Conservation (phyloP, 2,113 vertebrate genomes). For the Smithornis capensis region DNA sequence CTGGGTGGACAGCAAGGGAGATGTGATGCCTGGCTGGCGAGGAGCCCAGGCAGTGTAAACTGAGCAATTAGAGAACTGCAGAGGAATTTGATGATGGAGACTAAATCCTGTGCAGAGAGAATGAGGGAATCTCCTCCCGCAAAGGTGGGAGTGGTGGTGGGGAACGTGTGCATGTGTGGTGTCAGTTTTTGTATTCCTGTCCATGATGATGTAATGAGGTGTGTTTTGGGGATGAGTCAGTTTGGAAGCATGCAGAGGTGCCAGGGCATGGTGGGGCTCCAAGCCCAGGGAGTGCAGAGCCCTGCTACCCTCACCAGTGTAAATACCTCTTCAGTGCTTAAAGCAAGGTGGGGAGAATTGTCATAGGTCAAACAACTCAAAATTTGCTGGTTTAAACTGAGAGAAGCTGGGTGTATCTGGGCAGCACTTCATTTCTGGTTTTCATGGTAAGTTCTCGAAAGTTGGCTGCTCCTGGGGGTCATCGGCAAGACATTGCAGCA, state of each 20-base stretch:
- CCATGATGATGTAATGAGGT: background rate
- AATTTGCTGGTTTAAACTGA: background rate
- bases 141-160: background rate
- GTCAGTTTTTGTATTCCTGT: background rate
- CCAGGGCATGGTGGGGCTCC: background rate
- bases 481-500: background rate
- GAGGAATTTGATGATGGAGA: slow-evolving; percentile 5
- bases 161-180: background rate
- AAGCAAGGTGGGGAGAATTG: background rate
- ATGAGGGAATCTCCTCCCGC: slow-evolving; percentile 41
- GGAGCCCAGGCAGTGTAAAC: slow-evolving; percentile 26
- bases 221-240: background rate
- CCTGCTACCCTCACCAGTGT: background rate
- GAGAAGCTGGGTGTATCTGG: background rate
- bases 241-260: background rate
- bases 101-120: background rate
- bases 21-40: background rate
- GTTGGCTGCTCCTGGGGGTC: background rate
- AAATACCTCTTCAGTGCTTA: background rate
- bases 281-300: background rate
- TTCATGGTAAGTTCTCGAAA: fast-evolving
- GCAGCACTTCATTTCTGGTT: background rate
- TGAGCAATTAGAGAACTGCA: background rate
- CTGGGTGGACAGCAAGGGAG: background rate
- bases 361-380: background rate